These are phyloP conservation scores for Symphodus melops DNA, from an alignment of 2,113 vertebrate species.

Conservation along the genomic window DNA sequence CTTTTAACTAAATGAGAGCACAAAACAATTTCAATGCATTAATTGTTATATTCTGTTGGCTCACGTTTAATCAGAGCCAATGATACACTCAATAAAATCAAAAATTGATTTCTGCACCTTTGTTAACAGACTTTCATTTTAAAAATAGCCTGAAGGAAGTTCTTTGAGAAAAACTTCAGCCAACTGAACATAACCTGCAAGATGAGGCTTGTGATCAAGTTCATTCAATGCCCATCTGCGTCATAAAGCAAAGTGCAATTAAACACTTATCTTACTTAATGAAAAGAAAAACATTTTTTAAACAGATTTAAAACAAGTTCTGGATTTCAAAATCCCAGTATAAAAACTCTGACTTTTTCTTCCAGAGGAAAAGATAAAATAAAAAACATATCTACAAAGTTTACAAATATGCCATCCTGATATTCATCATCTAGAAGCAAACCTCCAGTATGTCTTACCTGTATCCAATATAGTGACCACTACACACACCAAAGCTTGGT, in stretches of 20 bases:
- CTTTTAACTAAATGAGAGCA: no score
- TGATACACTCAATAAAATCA: no score
- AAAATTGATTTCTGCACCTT: neutral
- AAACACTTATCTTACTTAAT: neutral
- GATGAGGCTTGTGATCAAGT: slow-evolving; percentile 11
- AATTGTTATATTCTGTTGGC: no score
- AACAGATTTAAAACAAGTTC: neutral
- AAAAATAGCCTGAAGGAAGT: neutral
- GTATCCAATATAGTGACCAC: slow-evolving; percentile 69
- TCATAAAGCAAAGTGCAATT: neutral
- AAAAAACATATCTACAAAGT: no score
- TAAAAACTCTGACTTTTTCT: no score
- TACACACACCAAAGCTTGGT: slow-evolving; percentile 70
- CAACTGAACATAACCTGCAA: neutral
- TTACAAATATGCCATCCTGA: neutral
- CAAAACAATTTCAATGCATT: no score
- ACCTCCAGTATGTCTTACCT: slow-evolving; percentile 67
- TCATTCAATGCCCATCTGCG: neutral
- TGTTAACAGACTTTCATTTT: no score
- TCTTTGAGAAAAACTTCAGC: no score
- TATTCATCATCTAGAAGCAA: neutral
- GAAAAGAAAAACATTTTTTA: neutral
- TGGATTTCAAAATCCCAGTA: no score
- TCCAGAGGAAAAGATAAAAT: no score
- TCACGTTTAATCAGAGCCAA: no score